Base-by-base conservation (phyloP, 2,888 invertebrate genomes). In the Athrips mouffetella region DNA sequence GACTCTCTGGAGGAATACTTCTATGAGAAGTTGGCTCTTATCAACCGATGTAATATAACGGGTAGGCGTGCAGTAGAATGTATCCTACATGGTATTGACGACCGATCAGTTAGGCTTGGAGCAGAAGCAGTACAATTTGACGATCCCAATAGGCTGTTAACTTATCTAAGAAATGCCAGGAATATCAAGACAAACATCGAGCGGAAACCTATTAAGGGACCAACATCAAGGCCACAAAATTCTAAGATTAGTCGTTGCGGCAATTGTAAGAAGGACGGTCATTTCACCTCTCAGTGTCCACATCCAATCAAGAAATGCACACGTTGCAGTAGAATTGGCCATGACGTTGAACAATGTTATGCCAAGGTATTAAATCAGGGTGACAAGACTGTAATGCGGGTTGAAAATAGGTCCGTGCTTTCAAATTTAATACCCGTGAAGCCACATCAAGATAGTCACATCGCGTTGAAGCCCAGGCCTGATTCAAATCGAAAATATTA, bases 51-150 rank as follows among this genome's bases (percentile, higher is more conserved):
- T 21, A 47, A 44, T 8, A 53, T 56, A 7, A n/a, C 7, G n/a
- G 55, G 55, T 0, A 45, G 15, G 27, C 44, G 52, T 3, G 56
- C 56, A 7, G 53, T 56, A 2, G 56, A 53, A 15, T 56, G 56
- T 20, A 45, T 56, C 5, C 4, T 53, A 8, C 31, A 47, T 16
- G 52, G 55, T 1, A 50, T 53, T 23, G 48, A 48, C n/a, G 56
- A 56, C 18, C 41, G 48, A 7, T 31, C 49, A 4, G 48, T 57
- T 4, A 44, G 57, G 7, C 31, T 51, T 37, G 50, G 55, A 2
- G 57, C 57, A 1, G 54, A 57, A 27, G 55, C 57, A 4, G 53
- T 45, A 6, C 48, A 52, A 35, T 56, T 44, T 44, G 44, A 45
- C 6, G 48, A 55, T 30, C 52, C 52, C 1, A 47, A 54, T 15